These are phyloP conservation scores for Bos javanicus DNA, from an alignment of 2,113 vertebrate species.

Conservation along the genomic window DNA sequence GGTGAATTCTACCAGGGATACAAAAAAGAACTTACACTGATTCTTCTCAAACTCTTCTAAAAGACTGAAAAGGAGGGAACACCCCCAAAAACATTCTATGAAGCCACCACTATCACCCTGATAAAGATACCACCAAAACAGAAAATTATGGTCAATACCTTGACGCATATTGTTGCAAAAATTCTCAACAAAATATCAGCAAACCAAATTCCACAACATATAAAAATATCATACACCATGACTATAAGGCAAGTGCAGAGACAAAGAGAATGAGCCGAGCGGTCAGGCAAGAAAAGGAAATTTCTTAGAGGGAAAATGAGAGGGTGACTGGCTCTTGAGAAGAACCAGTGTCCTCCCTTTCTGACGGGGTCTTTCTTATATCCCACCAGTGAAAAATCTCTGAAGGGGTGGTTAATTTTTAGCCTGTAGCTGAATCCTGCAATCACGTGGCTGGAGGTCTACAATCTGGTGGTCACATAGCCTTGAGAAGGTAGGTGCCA, in stretches of 20 bases:
- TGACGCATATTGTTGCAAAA: background rate
- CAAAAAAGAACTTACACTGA: background rate
- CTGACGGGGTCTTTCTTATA: background rate
- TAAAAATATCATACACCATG: background rate
- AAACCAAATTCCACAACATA: background rate
- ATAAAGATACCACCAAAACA: background rate
- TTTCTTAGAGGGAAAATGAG: background rate
- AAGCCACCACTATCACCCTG: background rate
- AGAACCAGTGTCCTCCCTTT: background rate
- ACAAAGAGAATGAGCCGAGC: background rate
- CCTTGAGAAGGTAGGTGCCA: background rate
- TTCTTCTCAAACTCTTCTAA: background rate
- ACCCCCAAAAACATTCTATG: background rate
- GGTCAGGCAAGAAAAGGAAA: background rate
- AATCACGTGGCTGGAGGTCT: background rate
- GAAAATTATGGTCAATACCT: background rate
- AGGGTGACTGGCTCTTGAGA: background rate
- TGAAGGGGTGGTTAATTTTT: background rate
- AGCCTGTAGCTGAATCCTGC: background rate
- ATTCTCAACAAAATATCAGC: background rate
- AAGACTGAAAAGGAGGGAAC: background rate
- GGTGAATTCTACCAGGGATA: background rate
- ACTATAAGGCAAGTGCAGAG: background rate
- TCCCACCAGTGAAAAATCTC: background rate
- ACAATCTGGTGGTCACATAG: background rate